Base-by-base conservation (phyloP, 2,888 invertebrate genomes). In the Thymelicus lineola region DNA sequence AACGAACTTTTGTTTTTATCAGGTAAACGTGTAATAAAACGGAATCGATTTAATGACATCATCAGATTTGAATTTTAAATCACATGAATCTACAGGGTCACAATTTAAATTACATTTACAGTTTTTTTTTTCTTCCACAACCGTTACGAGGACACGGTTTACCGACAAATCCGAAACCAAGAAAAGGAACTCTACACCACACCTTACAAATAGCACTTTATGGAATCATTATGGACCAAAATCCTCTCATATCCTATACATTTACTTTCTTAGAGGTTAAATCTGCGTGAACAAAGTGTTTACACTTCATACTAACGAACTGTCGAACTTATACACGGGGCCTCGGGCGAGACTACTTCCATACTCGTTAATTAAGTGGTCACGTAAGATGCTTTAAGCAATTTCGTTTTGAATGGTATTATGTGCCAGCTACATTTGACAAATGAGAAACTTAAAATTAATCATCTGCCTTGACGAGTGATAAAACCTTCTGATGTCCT, bases 41-140 rank as follows among this genome's bases (percentile, higher is more conserved):
- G 57, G 57, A 42, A 53, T 64, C 46, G 4, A 53, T 53, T 66
- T 66, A 48, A 80, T 86, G 84, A 85, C 83, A 80, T 84, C 76
- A 78, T 75, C 74, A 72, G 71, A 77, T 81, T 78, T 77, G 75
- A 78, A 75, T 82, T 80, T 80, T 78, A 79, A 79, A 78, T 76
- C 75, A 79, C 74, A 77, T 76, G 75, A 79, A 72, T 75, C 50
- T 7, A 38, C 9, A 9, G 38, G 38, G 38, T 38, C 38, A 38
- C 3, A 28, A 28, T 28, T 0, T 28, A 28, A 28, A 28, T 28
- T 28, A 28, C 3, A 2, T 28, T 3, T 28, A 2, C 28, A 28
- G 28, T 28, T 20, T 20, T 20, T 20, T n/a, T 20, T 28, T 28
- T 3, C 28, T 28, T 28, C 28, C 28, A 28, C 1, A 28, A 28